These are phyloP conservation scores for Pterobdella sp. DNA, from an alignment of 2,888 invertebrate species.

Conservation along the genomic window DNA sequence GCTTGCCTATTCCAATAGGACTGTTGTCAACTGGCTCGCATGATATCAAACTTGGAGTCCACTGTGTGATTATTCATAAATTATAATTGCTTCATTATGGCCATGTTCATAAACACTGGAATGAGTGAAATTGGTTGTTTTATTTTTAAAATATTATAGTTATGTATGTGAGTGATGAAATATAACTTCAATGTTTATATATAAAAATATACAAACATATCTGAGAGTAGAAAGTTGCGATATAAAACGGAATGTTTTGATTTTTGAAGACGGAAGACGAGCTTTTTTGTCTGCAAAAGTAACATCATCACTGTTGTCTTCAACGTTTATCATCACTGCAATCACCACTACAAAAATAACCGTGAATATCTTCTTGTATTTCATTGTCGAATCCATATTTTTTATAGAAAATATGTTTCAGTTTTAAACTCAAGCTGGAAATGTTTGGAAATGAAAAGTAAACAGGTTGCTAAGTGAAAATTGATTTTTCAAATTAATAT, in stretches of 20 bases:
- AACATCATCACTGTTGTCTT: conserved; percentile 18
- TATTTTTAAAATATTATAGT: too few relatives aligned
- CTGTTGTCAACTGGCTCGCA: conserved; percentile 33
- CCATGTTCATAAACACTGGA: neutral
- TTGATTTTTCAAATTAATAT: too few relatives aligned
- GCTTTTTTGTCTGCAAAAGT: conserved; percentile 22
- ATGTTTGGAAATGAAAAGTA: too few relatives aligned
- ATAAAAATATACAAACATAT: conserved; percentile 7
- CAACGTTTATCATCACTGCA: conserved; percentile 16
- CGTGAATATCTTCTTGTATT: neutral
- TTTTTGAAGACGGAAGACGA: conserved; percentile 10
- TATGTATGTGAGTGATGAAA: neutral
- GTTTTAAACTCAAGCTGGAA: neutral
- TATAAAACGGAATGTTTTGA: conserved; percentile 20
- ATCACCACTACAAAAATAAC: neutral
- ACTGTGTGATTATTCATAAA: conserved; percentile 24
- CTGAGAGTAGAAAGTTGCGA: conserved; percentile 19
- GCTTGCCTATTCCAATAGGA: conserved; percentile 35
- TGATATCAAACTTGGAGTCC: conserved; percentile 32
- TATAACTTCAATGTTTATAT: neutral
- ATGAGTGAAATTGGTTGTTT: too few relatives aligned
- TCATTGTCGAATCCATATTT: neutral
- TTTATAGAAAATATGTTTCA: neutral
- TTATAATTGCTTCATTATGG: neutral
- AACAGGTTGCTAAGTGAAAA: too few relatives aligned